Base-by-base conservation (phyloP, 2,797 vertebrate species). In the Micropoecilia bifurca region DNA sequence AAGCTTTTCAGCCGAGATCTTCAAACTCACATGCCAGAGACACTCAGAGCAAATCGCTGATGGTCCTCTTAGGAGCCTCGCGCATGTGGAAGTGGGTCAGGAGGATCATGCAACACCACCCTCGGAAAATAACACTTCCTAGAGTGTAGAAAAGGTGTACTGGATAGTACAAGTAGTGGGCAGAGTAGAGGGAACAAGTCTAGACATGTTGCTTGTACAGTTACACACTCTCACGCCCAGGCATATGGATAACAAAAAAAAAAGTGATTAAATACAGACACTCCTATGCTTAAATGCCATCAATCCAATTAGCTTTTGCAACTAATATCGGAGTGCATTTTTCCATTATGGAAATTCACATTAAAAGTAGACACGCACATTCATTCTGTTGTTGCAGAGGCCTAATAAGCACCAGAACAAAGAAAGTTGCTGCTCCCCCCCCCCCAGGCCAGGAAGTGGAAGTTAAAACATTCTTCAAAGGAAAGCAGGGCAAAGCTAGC, bases 381-480 rank as follows among this genome's bases (percentile, higher is more conserved):
- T 28, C 68, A 79, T 10, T 28, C 68, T 87, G 87, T 78, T 84
- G 86, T 74, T 80, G 85, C 41, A 30, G 48, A 77, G 74, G 87
- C 81, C 82, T 91, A 92, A 93, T 93, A 83, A 87, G 75, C 87
- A 86, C 83, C 89, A 93, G 92, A 92, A 77, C 80, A 93, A 90
- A 92, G 87, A 88, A 81, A 77, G 83, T 89, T 80, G 80, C 61
- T 66, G 85, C 72, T 48, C 78, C 90, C 88, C 88, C 0, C 78
- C 90, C 88, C 88, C 0, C 68, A 90, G 92, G 92, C 77, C 86
- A 92, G 90, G 90, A 94, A 91, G 89, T 84, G 88, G 89, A 92
- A 89, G 80, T 86, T 83, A 81, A 93, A 91, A 90, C 86, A 90
- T 86, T 89, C 87, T 91, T 94, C 85, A 92, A 92, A 89, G 84